A percentile compares a stretch with the other conserved stretches of the same genome.
phyloP scores from a whole-genome alignment of 2,113 vertebrate genomes.

The Oenanthe melanoleuca region DNA sequence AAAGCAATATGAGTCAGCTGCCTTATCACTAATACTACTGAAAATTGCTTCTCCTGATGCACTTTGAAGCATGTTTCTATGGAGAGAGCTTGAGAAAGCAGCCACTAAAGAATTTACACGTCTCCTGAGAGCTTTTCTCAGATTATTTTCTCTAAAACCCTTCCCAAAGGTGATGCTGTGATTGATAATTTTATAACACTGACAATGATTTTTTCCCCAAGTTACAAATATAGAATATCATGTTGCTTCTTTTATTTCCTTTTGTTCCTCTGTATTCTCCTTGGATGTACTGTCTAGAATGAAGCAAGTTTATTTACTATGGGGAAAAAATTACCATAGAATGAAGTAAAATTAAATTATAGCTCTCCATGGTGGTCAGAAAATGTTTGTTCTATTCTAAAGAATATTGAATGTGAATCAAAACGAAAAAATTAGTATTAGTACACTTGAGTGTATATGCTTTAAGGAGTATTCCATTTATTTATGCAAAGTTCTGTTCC shows the following conservation, averaged over 20 bases:
- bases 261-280: background rate
- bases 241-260: background rate
- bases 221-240: background rate
- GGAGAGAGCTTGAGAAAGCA: background rate
- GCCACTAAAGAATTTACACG: background rate
- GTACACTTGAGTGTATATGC: background rate
- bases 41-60: background rate
- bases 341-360: background rate
- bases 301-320: background rate
- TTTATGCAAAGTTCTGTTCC: background rate
- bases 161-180: background rate
- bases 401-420: background rate
- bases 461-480: background rate
- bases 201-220: background rate
- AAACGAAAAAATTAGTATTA: background rate
- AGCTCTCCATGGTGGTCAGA: background rate
- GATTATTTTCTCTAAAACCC: background rate
- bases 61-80: background rate
- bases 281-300: background rate
- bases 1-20: background rate
- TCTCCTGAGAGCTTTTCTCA: background rate
- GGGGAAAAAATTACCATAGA: background rate
- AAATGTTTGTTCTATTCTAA: background rate
- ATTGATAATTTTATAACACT: background rate
- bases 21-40: background rate